Percentiles rank a stretch among this genome's conserved stretches.
phyloP scores from a whole-genome alignment of 2,888 invertebrate genomes.

The Drosophila neotestacea region DNA sequence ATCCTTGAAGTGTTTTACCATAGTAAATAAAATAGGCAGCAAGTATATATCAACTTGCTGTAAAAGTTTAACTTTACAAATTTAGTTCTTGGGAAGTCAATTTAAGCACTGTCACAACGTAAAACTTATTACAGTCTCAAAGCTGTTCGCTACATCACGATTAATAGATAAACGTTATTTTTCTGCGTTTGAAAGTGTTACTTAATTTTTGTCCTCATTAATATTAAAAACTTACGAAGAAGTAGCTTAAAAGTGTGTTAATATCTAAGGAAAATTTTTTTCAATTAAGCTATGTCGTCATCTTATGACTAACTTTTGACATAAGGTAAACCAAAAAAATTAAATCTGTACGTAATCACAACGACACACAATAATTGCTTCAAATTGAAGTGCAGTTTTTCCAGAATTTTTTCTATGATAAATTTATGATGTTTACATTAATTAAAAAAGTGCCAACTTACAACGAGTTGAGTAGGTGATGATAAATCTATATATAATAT shows the following conservation, averaged over 20 bases:
- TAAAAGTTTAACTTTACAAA: too few relatives aligned
- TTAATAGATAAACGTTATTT: background rate
- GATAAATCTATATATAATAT: slow-evolving; percentile 1
- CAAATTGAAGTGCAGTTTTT: background rate
- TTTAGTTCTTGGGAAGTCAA: too few relatives aligned
- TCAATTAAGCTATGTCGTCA: background rate
- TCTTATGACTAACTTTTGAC: slow-evolving; percentile 3
- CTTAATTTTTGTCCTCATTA: background rate
- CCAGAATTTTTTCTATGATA: too few relatives aligned
- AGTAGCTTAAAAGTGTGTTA: too few relatives aligned
- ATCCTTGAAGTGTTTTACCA: too few relatives aligned
- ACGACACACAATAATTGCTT: slow-evolving; percentile 1
- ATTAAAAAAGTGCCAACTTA: too few relatives aligned
- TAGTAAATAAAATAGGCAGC: too few relatives aligned
- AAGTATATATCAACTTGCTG: too few relatives aligned
- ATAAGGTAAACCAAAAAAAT: background rate
- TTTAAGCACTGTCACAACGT: background rate
- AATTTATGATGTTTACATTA: too few relatives aligned
- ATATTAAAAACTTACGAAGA: too few relatives aligned
- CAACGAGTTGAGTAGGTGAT: background rate
- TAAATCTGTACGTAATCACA: background rate
- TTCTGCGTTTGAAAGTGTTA: background rate
- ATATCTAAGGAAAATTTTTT: background rate
- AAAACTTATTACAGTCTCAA: background rate
- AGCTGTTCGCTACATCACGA: background rate